phyloP scores from a whole-genome alignment of 2,888 invertebrate genomes.

The Apomyelois bistriatella region DNA sequence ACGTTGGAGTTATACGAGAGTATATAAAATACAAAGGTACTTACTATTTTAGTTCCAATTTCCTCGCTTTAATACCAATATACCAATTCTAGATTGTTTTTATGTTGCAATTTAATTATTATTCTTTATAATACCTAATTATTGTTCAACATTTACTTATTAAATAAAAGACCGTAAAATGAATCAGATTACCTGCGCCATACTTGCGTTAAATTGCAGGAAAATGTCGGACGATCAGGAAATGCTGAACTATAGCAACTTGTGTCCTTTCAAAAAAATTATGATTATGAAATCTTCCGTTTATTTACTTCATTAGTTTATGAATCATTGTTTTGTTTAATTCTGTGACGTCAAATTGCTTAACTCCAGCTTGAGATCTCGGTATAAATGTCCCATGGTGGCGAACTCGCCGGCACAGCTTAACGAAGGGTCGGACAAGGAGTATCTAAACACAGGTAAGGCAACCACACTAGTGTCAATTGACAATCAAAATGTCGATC shows the following conservation, averaged over 20 bases:
- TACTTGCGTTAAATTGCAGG: not conserved
- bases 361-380: constrained; percentile 37
- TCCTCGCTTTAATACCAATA: too few species aligned
- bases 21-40: too few species aligned
- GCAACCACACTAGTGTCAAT: not conserved
- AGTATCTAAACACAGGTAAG: constrained; percentile 34
- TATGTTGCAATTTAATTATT: too few species aligned
- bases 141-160: too few species aligned
- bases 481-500: not conserved
- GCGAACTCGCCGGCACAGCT: constrained; percentile 37
- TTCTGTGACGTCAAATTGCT: constrained; percentile 45
- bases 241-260: not conserved
- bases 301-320: constrained; percentile 18
- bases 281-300: constrained; percentile 1
- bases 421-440: constrained; percentile 43
- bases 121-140: too few species aligned
- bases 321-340: constrained; percentile 14
- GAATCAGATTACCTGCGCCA: not conserved
- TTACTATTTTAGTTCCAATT: too few species aligned
- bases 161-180: too few species aligned
- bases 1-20: too few species aligned
- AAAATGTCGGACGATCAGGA: not conserved
- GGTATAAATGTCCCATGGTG: constrained; percentile 56
- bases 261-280: not conserved
- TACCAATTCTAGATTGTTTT: too few species aligned